A percentile compares a stretch with the other conserved stretches of the same genome.
phyloP scores from a whole-genome alignment of 2,113 vertebrate genomes.

The Callipepla squamata region DNA sequence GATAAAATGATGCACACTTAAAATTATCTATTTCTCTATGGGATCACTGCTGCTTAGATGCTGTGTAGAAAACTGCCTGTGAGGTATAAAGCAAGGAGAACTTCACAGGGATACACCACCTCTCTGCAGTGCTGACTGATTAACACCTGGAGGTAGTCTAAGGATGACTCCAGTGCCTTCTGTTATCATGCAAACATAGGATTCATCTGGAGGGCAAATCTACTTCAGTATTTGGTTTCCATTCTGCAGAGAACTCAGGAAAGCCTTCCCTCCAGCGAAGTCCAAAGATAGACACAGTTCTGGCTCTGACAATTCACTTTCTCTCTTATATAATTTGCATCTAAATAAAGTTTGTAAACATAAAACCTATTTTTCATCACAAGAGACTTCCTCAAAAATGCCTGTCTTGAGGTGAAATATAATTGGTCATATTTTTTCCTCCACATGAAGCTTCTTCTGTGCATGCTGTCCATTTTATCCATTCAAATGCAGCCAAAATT shows the following conservation, averaged over 20 bases:
- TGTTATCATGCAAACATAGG: background rate
- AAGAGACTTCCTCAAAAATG: rapidly evolving
- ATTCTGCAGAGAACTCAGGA: background rate
- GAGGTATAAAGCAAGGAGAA: background rate
- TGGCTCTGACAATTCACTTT: background rate
- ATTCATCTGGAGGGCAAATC: background rate
- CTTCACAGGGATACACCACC: background rate
- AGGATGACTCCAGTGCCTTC: background rate
- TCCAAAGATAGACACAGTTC: background rate
- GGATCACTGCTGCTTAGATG: background rate
- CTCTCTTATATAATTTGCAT: background rate
- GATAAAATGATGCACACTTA: background rate
- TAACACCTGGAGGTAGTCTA: background rate
- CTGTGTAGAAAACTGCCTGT: background rate
- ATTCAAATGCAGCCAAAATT: background rate
- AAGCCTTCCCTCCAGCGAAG: background rate
- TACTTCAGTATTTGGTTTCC: background rate
- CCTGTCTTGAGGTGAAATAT: no score
- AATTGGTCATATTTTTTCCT: background rate
- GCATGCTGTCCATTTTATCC: background rate
- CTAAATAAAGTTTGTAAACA: background rate
- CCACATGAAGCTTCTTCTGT: background rate
- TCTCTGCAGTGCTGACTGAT: rapidly evolving
- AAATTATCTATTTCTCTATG: background rate
- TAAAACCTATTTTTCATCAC: background rate